Evolutionary conservation across 1,140 invertebrate species (phyloP), one percentile per base, ranked within the genome.

Genomic region (Neodiprion fabricii): DNA sequence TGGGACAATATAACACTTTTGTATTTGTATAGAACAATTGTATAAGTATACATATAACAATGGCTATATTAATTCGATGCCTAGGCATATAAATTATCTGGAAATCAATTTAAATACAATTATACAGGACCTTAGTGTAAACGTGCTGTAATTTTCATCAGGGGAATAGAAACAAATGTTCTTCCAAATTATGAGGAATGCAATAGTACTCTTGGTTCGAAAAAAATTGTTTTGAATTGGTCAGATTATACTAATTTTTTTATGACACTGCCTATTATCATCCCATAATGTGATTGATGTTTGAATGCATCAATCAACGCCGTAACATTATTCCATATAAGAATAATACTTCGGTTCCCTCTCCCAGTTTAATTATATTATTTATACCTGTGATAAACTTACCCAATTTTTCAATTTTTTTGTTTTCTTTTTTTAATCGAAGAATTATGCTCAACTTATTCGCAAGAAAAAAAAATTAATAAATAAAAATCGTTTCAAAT

Each of bases 1-100:
- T 82, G 81, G 79, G 83, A 86, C 83, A 84, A 87, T 86, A 86
- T 87, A 87, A 84, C 80, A 76, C 85, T 84, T 87, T 87, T 87
- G 83, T 87, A 86, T 85, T 82, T 87, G 83, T 87, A 87, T 86
- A 85, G 81, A 84, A 71, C 79, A 80, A 81, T 79, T 61, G 53
- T 61, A 61, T 61, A 61, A 61, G 53, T 61, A 61, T 61, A 61
- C 11, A 12, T 82, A 75, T 73, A 68, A 67, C 75, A 77, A 81
- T 76, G 76, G 77, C 75, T 81, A 76, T 79, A 78, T 67, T 77
- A 74, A 79, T 76, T 73, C 11, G 53, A 61, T 71, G 79, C 75
- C 72, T 72, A 61, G 5, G n/a, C 28, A 67, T n/a, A 72, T 70
- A 72, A 79, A 79, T 72, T 76, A 78, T 77, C 77, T 72, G 68